Evolutionary conservation across 2,113 vertebrate species (phyloP).

Genomic region (Acanthochromis polyacanthus): DNA sequence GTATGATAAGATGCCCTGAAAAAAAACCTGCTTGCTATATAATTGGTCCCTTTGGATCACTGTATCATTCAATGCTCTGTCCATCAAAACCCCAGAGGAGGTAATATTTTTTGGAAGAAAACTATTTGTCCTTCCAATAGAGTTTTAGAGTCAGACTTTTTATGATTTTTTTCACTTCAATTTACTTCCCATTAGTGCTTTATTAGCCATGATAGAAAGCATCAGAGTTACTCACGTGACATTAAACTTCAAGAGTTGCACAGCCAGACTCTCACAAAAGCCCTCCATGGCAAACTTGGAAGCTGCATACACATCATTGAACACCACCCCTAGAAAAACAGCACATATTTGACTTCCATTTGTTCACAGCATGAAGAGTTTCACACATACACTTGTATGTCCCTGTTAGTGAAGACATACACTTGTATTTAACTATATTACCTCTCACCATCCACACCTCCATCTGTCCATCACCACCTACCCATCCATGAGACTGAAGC

Average conservation of each 20-base stretch:
- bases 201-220: no score
- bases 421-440: background rate
- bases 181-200: no score
- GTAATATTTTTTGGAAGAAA: no score
- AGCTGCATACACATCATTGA: constrained; percentile 84
- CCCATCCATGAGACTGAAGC: constrained; percentile 2
- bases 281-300: constrained; percentile 87
- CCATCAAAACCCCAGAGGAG: no score
- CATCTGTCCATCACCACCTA: background rate
- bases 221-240: constrained; percentile 36
- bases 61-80: no score
- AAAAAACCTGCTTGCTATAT: no score
- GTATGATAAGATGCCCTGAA: no score
- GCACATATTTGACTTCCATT: background rate
- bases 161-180: no score
- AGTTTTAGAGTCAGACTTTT: no score
- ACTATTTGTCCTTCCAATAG: no score
- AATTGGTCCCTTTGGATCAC: no score
- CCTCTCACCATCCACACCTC: constrained; percentile 11
- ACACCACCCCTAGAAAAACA: constrained; percentile 76
- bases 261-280: constrained; percentile 84
- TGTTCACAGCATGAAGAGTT: background rate
- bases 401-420: background rate
- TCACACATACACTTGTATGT: background rate
- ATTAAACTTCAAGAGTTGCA: constrained; percentile 82